These are phyloP conservation scores for Myotis myotis DNA, from an alignment of 2,797 vertebrate genomes.

Conservation along the genomic window DNA sequence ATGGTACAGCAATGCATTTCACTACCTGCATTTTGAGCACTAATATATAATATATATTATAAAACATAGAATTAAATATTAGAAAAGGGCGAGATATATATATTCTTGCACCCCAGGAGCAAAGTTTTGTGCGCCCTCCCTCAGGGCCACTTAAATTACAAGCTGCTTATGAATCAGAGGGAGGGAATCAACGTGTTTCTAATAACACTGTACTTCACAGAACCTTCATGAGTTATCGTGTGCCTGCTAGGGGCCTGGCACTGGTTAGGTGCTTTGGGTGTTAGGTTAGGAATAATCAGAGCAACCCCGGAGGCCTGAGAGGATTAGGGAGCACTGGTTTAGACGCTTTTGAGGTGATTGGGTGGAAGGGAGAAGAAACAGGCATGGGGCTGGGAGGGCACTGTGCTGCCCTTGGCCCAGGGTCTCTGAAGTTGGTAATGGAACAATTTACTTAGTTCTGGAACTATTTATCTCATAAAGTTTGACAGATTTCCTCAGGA, in stretches of 20 bases:
- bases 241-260: not conserved
- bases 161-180: not conserved
- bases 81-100: not conserved
- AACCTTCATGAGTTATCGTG: not conserved
- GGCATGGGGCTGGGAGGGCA: not conserved
- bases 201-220: not conserved
- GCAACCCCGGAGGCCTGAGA: rapidly evolving
- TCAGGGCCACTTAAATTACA: not conserved
- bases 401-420: not conserved
- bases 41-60: not conserved
- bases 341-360: not conserved
- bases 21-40: not conserved
- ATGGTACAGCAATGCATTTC: not conserved
- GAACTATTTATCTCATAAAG: conserved; percentile 41
- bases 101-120: not conserved
- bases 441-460: conserved; percentile 51
- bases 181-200: not conserved
- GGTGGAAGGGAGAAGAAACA: not conserved
- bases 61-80: not conserved
- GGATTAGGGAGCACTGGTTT: not conserved
- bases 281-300: not conserved
- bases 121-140: not conserved
- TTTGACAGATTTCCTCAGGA: conserved; percentile 42
- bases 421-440: not conserved
- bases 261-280: not conserved